A percentile compares a stretch with the other conserved stretches of the same genome.
Evolutionary conservation across 2,797 vertebrate genomes (phyloP).

Genomic region (Podargus strigoides): DNA sequence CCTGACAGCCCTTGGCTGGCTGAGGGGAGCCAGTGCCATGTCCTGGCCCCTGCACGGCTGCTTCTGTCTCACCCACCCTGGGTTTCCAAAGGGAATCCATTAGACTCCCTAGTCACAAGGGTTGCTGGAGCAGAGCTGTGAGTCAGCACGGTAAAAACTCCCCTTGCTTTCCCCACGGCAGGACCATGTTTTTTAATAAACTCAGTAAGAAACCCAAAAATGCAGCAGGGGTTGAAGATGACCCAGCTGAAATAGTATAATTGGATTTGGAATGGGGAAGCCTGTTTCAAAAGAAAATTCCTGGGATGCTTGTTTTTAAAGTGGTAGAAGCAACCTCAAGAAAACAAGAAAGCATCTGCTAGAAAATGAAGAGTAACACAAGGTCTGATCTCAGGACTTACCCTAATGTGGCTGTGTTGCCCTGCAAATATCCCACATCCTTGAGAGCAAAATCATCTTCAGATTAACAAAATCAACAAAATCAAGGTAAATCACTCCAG

Average conservation of each 20-base stretch:
- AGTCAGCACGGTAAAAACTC: not conserved
- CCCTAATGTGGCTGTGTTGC: not conserved
- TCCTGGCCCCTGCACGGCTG: accelerated
- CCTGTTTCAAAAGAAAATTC: slow-evolving; percentile 63
- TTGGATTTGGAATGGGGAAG: slow-evolving; percentile 53
- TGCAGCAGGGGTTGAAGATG: not conserved
- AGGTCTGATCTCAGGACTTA: not conserved
- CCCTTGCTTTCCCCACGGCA: not conserved
- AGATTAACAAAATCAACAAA: no score
- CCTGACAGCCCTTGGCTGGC: accelerated
- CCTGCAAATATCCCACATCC: not conserved
- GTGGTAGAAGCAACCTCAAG: slow-evolving; percentile 12
- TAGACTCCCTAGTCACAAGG: not conserved
- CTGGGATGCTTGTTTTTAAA: slow-evolving; percentile 63
- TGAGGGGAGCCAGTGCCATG: accelerated
- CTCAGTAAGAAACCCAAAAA: not conserved
- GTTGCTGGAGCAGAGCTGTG: not conserved
- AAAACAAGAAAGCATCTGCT: not conserved
- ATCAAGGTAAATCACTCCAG: not conserved
- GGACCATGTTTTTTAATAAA: not conserved
- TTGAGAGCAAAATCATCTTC: not conserved
- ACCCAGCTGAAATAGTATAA: slow-evolving; percentile 46
- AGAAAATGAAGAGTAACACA: not conserved
- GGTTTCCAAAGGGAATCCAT: not conserved
- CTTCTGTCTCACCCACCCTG: not conserved